These are phyloP conservation scores for Onychostoma macrolepis DNA, from an alignment of 2,113 vertebrate genomes.

Conservation along the genomic window DNA sequence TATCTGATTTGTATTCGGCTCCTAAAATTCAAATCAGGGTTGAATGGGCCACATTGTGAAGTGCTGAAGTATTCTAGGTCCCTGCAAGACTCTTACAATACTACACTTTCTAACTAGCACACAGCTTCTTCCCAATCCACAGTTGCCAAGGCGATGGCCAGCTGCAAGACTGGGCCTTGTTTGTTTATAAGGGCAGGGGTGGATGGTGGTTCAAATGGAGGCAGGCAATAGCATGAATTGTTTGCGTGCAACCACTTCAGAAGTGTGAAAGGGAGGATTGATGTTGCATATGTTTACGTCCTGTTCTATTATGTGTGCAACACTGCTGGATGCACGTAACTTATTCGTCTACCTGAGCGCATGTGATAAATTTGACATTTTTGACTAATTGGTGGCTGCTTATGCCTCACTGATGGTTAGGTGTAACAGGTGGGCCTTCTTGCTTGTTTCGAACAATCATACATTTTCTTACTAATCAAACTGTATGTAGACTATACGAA, in stretches of 20 bases:
- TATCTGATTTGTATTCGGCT: constrained; percentile 56
- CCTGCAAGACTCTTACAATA: constrained; percentile 67
- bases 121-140: constrained; percentile 71
- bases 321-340: constrained; percentile 19
- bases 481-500: neutral
- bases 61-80: constrained; percentile 61
- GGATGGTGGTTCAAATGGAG: constrained; percentile 75
- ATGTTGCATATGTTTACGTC: constrained; percentile 57
- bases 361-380: neutral
- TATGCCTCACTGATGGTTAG: neutral
- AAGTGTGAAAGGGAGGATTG: constrained; percentile 58
- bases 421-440: neutral
- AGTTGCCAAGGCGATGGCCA: constrained; percentile 81
- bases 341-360: constrained; percentile 21
- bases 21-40: constrained; percentile 55
- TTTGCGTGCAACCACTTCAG: constrained; percentile 63
- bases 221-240: constrained; percentile 69
- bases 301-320: constrained; percentile 47
- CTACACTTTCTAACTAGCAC: constrained; percentile 73
- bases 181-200: constrained; percentile 76
- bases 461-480: neutral
- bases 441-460: neutral
- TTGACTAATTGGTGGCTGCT: neutral
- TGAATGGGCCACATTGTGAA: constrained; percentile 63
- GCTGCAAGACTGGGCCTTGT: constrained; percentile 77